Percentiles rank a stretch among this genome's conserved stretches.
Evolutionary conservation across 2,797 vertebrate species (phyloP).

Genomic region (Psittacula derbiana): DNA sequence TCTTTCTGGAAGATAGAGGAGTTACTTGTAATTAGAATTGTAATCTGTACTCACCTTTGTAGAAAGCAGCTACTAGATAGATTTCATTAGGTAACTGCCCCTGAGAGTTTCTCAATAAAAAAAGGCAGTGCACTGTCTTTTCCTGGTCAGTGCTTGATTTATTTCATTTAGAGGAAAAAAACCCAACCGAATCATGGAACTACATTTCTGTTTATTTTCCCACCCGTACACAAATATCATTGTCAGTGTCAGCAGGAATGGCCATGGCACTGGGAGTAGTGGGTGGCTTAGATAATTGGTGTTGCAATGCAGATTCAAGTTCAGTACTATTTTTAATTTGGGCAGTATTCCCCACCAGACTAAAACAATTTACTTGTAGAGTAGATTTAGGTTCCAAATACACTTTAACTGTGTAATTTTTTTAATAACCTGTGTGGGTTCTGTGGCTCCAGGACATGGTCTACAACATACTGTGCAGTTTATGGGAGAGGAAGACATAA

Average conservation of each 20-base stretch:
- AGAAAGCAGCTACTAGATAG: neutral
- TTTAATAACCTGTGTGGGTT: neutral
- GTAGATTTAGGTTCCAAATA: neutral
- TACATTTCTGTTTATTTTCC: constrained; percentile 14
- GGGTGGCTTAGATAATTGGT: constrained; percentile 10
- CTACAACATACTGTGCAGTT: neutral
- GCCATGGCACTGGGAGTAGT: neutral
- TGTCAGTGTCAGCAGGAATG: constrained; percentile 9
- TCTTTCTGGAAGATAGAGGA: neutral
- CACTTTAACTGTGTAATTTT: neutral
- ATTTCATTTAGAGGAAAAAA: neutral
- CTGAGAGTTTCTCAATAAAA: neutral
- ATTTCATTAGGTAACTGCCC: neutral
- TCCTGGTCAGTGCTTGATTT: neutral
- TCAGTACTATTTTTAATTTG: constrained; percentile 17
- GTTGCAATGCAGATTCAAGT: neutral
- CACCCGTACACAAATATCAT: neutral
- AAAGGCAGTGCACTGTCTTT: neutral
- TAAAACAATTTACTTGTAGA: neutral
- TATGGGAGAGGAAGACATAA: neutral
- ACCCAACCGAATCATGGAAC: neutral
- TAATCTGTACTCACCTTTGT: neutral
- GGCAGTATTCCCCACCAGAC: neutral
- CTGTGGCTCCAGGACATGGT: neutral
- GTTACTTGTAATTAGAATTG: neutral